Percentiles rank a stretch among this genome's conserved stretches.
Evolutionary conservation across 2,113 vertebrate genomes (phyloP).

Genomic region (Symphodus melops): DNA sequence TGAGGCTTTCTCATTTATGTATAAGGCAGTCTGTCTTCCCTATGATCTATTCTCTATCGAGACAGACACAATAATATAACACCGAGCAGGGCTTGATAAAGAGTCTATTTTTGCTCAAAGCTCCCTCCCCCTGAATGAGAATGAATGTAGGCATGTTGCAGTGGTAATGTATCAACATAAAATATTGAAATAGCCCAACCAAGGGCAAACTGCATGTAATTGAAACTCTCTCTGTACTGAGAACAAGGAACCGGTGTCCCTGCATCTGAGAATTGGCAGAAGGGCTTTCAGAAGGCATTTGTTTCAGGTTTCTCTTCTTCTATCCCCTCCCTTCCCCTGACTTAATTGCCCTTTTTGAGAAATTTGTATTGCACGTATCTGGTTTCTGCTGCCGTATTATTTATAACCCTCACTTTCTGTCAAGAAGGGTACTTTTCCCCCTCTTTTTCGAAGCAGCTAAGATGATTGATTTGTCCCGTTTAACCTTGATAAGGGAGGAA

Average conservation of each 20-base stretch:
- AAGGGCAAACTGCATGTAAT: slow-evolving; percentile 83
- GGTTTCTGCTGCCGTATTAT: slow-evolving; percentile 76
- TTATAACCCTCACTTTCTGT: slow-evolving; percentile 77
- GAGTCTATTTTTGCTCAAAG: slow-evolving; percentile 75
- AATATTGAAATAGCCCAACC: slow-evolving; percentile 83
- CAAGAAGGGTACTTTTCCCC: slow-evolving; percentile 61
- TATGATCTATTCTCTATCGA: slow-evolving; percentile 73
- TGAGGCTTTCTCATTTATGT: slow-evolving; percentile 74
- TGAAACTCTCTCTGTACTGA: slow-evolving; percentile 78
- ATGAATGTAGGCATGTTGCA: slow-evolving; percentile 74
- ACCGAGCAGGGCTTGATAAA: slow-evolving; percentile 70
- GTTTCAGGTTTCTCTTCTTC: slow-evolving; percentile 80
- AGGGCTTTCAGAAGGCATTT: slow-evolving; percentile 84
- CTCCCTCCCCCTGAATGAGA: slow-evolving; percentile 72
- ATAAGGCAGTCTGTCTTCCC: slow-evolving; percentile 69
- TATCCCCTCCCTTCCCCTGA: slow-evolving; percentile 41
- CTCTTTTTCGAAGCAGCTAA: slow-evolving; percentile 50
- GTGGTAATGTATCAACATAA: slow-evolving; percentile 83
- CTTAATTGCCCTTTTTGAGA: slow-evolving; percentile 82
- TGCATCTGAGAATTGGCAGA: slow-evolving; percentile 78
- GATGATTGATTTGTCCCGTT: slow-evolving; percentile 85
- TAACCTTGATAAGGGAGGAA: slow-evolving; percentile 86
- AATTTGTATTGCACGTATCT: slow-evolving; percentile 75
- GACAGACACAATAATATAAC: slow-evolving; percentile 74
- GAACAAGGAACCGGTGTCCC: slow-evolving; percentile 78